Base-by-base conservation (phyloP, 64 coral and sea anemone genomes). In the Montipora cactus region DNA sequence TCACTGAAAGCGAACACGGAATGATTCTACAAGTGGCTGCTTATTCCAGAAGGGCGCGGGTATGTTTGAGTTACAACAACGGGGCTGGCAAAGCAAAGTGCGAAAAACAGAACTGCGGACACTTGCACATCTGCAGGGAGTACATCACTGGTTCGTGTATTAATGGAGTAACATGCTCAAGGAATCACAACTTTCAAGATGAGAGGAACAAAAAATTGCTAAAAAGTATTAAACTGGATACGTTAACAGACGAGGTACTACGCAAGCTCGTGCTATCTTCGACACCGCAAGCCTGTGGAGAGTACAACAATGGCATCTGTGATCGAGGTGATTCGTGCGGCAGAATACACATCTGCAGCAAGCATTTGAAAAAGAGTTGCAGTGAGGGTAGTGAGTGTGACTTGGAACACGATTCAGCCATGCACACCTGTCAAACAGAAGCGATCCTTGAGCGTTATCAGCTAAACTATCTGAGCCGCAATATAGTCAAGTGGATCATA, bases 51-150 rank as follows among this genome's bases (percentile, higher is more conserved):
- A 75, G 59, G 18, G 92, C 76, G 0, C 86, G 91, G 2, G 18
- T 97, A 45, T 97, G 95, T 81, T 94, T 94, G 49, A 51, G 75
- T 48, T 87, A 87, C 74, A 81, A 81, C 10, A 57, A 47, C 70
- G 75, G 8, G 28, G 11, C 14, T 21, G 21, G 2, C 7, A 18
- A 48, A 15, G 52, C 51, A 5, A 59, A 3, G 1, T 97, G 95
- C 67, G 23, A 74, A 4, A 87, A 69, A 11, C 28, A 70, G 48
- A 44, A 87, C 8, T 97, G 95, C 67, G 5, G 10, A 4, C 94
- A 80, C 74, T 80, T 97, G 44, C 95, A 97, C 50, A 23, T 97
- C 19, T 97, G 95, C 47, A 84, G 59, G 20, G 83, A 85, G 5
- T 90, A 91, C 28, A 67, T 97, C 11, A 49, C 95, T 1, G 49